phyloP scores from a whole-genome alignment of 2,113 vertebrate species.

The Xiphophorus maculatus region DNA sequence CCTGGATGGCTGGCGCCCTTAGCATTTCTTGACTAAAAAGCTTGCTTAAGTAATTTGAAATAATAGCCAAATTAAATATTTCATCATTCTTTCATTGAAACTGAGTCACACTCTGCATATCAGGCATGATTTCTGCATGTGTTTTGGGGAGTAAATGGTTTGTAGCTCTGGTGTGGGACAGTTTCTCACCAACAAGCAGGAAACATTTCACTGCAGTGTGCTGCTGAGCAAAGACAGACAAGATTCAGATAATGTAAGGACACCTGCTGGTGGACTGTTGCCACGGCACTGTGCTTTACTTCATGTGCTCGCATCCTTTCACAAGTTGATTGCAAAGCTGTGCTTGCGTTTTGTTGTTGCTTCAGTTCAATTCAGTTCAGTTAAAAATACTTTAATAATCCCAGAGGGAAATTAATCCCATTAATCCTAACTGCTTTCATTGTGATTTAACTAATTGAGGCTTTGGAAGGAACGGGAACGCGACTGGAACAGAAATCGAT shows the following conservation, averaged over 20 bases:
- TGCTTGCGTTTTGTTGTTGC: too few species aligned
- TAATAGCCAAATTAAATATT: neutral
- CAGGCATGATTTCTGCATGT: neutral
- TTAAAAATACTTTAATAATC: too few species aligned
- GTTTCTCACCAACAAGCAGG: conserved; percentile 28
- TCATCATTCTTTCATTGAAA: conserved; percentile 11
- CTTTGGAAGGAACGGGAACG: too few species aligned
- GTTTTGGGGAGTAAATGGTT: conserved; percentile 30
- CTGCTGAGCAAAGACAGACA: conserved; percentile 25
- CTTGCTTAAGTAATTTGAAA: neutral
- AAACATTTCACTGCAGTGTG: conserved; percentile 25
- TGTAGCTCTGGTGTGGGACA: conserved; percentile 18
- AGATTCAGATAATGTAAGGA: conserved; percentile 27
- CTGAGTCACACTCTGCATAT: conserved; percentile 24
- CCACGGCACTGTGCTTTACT: conserved; percentile 19
- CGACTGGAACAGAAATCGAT: too few species aligned
- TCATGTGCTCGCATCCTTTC: conserved; percentile 25
- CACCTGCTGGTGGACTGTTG: conserved; percentile 50
- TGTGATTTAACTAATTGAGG: too few species aligned
- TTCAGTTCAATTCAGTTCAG: too few species aligned
- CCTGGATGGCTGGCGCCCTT: too few species aligned
- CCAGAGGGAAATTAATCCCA: too few species aligned
- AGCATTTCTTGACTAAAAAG: too few species aligned
- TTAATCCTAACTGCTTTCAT: too few species aligned
- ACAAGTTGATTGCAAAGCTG: conserved; percentile 27